phyloP scores from a whole-genome alignment of 1,140 invertebrate species.

The Lepidostoma basale region DNA sequence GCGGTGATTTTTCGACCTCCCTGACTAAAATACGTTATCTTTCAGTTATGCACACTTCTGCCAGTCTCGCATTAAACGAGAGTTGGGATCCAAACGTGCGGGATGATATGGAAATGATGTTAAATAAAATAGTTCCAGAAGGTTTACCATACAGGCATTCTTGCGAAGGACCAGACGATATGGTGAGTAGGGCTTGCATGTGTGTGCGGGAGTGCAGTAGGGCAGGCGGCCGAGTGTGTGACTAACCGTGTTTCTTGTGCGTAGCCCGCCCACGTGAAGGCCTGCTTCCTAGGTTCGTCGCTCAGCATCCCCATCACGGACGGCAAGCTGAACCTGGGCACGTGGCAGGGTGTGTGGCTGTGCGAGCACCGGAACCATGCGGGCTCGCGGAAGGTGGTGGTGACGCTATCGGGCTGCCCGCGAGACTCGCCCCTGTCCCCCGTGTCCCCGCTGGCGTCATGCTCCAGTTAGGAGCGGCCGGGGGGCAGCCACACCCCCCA shows the following conservation, averaged over 20 bases:
- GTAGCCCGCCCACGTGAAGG: constrained; percentile 96
- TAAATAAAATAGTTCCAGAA: constrained; percentile 98
- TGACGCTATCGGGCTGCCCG: constrained; percentile 88
- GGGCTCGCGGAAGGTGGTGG: constrained; percentile 88
- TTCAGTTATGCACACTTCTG: constrained; percentile 95
- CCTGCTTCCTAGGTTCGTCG: constrained; percentile 93
- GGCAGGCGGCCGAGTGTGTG: not conserved
- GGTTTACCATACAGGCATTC: constrained; percentile 93
- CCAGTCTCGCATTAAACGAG: constrained; percentile 95
- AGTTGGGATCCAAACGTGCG: constrained; percentile 97
- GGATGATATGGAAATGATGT: constrained; percentile 98
- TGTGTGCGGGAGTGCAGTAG: not conserved
- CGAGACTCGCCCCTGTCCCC: constrained; percentile 82
- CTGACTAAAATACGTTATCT: constrained; percentile 49
- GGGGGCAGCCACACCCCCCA: constrained; percentile 59
- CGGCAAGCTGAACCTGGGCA: constrained; percentile 91
- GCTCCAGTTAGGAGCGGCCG: constrained; percentile 80
- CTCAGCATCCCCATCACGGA: constrained; percentile 95
- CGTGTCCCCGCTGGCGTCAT: constrained; percentile 83
- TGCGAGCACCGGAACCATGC: constrained; percentile 96
- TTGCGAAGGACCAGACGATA: constrained; percentile 97
- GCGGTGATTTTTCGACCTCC: not conserved
- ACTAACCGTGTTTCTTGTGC: constrained; percentile 47
- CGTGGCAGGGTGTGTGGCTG: constrained; percentile 97
- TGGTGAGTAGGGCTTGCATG: constrained; percentile 70